phyloP scores from a whole-genome alignment of 2,113 vertebrate species.

The Axis porcinus region DNA sequence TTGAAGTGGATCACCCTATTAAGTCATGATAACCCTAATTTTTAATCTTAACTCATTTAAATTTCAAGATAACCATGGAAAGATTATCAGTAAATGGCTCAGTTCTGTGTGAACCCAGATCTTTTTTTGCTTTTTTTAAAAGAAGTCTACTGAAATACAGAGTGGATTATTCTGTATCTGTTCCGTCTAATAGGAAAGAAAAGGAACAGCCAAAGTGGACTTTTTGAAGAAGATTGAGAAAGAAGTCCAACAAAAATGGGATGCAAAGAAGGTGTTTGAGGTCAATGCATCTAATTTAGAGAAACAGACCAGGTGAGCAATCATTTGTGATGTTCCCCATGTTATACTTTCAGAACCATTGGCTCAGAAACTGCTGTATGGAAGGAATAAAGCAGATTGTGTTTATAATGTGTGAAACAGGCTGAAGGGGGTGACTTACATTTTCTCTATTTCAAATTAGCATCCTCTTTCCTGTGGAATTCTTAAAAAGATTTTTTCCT shows the following conservation, averaged over 20 bases:
- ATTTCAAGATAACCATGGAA: conserved; percentile 11
- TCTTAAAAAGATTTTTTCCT: not conserved
- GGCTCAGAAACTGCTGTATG: not conserved
- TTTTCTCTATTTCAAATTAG: not conserved
- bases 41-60: conserved; percentile 25
- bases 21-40: not conserved
- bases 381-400: not conserved
- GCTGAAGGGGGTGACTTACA: not conserved
- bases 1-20: not conserved
- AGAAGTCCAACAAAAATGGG: conserved; percentile 95
- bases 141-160: not conserved
- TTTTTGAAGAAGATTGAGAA: conserved; percentile 94
- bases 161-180: not conserved
- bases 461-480: not conserved
- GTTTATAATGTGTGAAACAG: not conserved
- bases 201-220: conserved; percentile 96
- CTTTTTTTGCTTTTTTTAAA: not conserved
- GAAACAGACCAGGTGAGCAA: conserved; percentile 66
- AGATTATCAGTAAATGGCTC: not conserved
- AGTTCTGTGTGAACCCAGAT: conserved; percentile 8
- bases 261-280: conserved; percentile 88
- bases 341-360: not conserved
- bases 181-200: conserved; percentile 86
- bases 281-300: conserved; percentile 77
- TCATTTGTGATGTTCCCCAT: not conserved